phyloP scores from a whole-genome alignment of 23 tunicate species.

The Oikopleura vanhoeffeni region DNA sequence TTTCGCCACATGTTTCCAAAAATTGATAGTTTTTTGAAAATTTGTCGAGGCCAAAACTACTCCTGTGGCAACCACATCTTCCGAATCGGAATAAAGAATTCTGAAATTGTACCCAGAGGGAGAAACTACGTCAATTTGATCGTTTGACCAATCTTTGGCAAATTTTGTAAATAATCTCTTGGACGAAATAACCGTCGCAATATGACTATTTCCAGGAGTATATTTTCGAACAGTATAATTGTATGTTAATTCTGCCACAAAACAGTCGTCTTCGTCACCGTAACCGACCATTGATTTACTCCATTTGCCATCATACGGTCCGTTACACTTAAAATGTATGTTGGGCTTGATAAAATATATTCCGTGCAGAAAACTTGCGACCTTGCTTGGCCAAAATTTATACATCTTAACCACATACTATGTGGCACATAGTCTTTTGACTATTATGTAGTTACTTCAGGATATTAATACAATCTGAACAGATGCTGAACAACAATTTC shows the following conservation, averaged over 20 bases:
- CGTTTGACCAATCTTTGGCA: neutral
- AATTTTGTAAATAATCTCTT: neutral
- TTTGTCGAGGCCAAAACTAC: neutral
- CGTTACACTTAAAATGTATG: too few species aligned
- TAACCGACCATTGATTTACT: slow-evolving; percentile 94
- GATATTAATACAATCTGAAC: too few species aligned
- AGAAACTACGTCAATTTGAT: neutral
- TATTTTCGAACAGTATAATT: slow-evolving; percentile 81
- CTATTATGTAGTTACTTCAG: too few species aligned
- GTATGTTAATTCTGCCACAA: slow-evolving; percentile 80
- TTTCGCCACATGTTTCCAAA: neutral
- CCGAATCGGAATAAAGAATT: neutral
- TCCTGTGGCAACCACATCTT: neutral
- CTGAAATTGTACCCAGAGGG: neutral
- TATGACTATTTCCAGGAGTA: slow-evolving; percentile 46
- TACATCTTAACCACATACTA: too few species aligned
- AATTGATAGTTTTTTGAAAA: neutral
- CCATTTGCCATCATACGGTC: slow-evolving; percentile 98
- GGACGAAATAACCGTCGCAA: neutral
- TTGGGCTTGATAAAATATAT: too few species aligned
- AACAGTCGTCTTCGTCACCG: slow-evolving; percentile 57
- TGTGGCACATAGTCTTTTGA: too few species aligned
- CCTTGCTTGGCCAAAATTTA: too few species aligned
- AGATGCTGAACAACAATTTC: too few species aligned
- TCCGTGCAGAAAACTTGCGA: too few species aligned